phyloP scores from a whole-genome alignment of 2,888 invertebrate genomes.

The Chydorus sphaericus region DNA sequence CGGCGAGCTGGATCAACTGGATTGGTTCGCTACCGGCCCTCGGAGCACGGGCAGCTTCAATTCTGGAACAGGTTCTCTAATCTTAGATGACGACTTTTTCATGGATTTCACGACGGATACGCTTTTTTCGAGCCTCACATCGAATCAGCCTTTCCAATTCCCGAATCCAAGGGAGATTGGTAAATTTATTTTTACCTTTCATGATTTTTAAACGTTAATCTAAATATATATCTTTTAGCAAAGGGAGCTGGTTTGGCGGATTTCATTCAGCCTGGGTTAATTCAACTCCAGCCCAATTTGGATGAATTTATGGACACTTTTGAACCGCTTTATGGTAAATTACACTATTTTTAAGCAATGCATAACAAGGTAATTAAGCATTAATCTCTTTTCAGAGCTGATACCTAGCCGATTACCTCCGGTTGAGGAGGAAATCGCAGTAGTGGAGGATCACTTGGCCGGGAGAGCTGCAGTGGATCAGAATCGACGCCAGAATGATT shows the following conservation, averaged over 20 bases:
- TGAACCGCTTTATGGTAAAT: constrained; percentile 62
- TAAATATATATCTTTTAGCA: constrained; percentile 38
- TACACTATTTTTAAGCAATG: background rate
- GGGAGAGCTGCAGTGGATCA: background rate
- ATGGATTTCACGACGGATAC: constrained; percentile 78
- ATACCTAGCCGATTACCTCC: constrained; percentile 10
- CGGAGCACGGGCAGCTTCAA: constrained; percentile 39
- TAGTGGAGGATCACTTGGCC: constrained; percentile 6
- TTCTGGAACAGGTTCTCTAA: constrained; percentile 1
- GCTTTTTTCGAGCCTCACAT: constrained; percentile 68
- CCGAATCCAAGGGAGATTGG: constrained; percentile 94
- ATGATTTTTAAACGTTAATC: background rate
- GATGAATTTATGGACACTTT: constrained; percentile 88
- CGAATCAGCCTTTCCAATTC: constrained; percentile 81
- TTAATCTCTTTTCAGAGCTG: constrained; percentile 3
- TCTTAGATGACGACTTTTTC: constrained; percentile 54
- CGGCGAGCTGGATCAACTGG: constrained; percentile 50
- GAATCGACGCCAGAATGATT: background rate
- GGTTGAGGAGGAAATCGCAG: constrained; percentile 12
- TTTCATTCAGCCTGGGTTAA: constrained; percentile 95
- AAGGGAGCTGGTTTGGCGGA: constrained; percentile 76
- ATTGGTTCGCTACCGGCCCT: constrained; percentile 53
- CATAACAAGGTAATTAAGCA: background rate
- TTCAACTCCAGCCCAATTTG: constrained; percentile 89
- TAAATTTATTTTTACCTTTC: constrained; percentile 27